phyloP scores from a whole-genome alignment of 2,888 invertebrate species.

The Chromoteleia sp. region DNA sequence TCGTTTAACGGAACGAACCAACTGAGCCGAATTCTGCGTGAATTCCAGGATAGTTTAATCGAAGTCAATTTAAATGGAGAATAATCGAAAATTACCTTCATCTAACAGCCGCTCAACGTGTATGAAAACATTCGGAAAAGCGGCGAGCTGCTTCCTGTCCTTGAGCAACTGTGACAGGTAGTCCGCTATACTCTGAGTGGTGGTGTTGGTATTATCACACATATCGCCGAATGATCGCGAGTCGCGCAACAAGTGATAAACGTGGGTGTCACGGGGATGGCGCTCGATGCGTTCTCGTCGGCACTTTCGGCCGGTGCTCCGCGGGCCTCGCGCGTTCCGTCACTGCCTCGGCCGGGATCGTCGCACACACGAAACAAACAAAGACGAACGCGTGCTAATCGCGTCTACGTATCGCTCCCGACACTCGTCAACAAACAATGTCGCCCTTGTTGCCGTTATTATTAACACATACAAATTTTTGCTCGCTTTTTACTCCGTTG shows the following conservation, averaged over 20 bases:
- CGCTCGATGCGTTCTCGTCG: slow-evolving; percentile 27
- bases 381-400: slow-evolving; percentile 46
- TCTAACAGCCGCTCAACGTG: slow-evolving; percentile 99
- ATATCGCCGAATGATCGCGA: slow-evolving; percentile 72
- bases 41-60: too few species aligned
- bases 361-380: slow-evolving; percentile 61
- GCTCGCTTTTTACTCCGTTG: neutral
- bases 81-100: slow-evolving; percentile 91
- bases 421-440: slow-evolving; percentile 50
- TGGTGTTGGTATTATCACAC: slow-evolving; percentile 86
- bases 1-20: too few species aligned
- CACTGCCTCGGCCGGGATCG: slow-evolving; percentile 45
- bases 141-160: slow-evolving; percentile 99
- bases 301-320: slow-evolving; percentile 52
- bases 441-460: slow-evolving; percentile 14
- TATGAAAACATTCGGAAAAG: slow-evolving; percentile 99
- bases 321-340: slow-evolving; percentile 55
- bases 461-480: slow-evolving; percentile 23
- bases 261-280: slow-evolving; percentile 36
- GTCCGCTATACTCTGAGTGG: slow-evolving; percentile 99
- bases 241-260: slow-evolving; percentile 61
- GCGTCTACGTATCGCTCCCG: slow-evolving; percentile 35
- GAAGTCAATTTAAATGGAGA: neutral
- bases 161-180: slow-evolving; percentile 99
- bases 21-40: too few species aligned